Conservation (phyloP, 2,888 invertebrate genomes). For the Ochropleura plecta region DNA sequence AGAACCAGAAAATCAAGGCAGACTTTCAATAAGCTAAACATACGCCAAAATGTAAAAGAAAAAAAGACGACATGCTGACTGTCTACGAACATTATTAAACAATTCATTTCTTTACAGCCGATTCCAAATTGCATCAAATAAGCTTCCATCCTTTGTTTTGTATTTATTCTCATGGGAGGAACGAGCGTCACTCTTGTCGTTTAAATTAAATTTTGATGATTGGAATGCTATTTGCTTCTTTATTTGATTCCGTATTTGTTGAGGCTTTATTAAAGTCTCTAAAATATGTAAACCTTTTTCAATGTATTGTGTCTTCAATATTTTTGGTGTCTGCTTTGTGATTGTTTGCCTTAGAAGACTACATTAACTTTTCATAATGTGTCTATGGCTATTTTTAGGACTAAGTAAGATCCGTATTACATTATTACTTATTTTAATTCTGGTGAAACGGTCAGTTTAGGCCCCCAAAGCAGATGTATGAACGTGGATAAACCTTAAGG, state of each 20-base stretch:
- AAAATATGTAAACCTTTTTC: neutral
- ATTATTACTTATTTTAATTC: neutral
- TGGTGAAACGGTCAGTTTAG: neutral
- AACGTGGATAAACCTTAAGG: neutral
- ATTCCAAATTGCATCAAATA: constrained; percentile 44
- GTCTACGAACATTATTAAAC: constrained; percentile 53
- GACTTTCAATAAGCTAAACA: constrained; percentile 24
- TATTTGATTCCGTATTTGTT: constrained; percentile 22
- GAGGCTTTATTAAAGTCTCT: constrained; percentile 12
- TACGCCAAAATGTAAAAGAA: constrained; percentile 6
- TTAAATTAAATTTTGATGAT: constrained; percentile 42
- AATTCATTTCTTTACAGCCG: constrained; percentile 46
- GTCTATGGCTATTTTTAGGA: neutral
- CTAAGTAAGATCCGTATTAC: neutral
- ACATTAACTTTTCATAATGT: neutral
- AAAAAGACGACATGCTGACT: neutral
- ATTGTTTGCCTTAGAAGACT: neutral
- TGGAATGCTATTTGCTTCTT: constrained; percentile 27
- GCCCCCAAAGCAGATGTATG: neutral
- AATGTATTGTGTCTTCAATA: neutral
- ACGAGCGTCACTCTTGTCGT: neutral
- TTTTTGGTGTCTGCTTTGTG: neutral
- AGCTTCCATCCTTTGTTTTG: constrained; percentile 23
- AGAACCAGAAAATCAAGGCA: neutral
- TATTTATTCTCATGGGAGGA: neutral